A percentile compares a stretch with the other conserved stretches of the same genome.
These are phyloP conservation scores for Rotaria sp. DNA, from an alignment of 2,888 invertebrate genomes.

Conservation along the genomic window DNA sequence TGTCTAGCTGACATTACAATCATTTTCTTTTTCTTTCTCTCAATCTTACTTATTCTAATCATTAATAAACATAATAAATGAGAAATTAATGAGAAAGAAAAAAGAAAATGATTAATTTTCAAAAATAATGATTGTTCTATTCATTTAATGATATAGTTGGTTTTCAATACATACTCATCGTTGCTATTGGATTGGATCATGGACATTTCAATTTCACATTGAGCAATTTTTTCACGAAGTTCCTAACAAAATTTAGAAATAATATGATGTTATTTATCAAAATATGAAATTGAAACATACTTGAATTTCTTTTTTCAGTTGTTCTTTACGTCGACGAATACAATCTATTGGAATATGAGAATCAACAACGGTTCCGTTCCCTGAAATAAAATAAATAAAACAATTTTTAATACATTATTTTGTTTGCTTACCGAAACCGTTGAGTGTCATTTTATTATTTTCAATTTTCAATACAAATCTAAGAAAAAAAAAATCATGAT, in stretches of 20 bases:
- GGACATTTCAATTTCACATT: conserved; percentile 22
- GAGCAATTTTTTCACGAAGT: conserved; percentile 16
- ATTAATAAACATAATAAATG: too few species aligned
- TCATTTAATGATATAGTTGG: too few species aligned
- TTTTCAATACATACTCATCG: not conserved
- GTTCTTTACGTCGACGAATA: conserved; percentile 24
- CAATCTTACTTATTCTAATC: too few species aligned
- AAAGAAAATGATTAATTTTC: too few species aligned
- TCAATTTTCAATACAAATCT: not conserved
- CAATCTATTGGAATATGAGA: not conserved
- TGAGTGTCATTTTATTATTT: conserved; percentile 10
- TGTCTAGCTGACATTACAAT: too few species aligned
- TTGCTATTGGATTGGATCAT: conserved; percentile 1
- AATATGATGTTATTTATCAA: not conserved
- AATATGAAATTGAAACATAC: not conserved
- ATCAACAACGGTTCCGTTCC: conserved; percentile 20
- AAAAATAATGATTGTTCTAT: too few species aligned
- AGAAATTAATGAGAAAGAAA: too few species aligned
- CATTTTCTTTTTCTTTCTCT: too few species aligned
- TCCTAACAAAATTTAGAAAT: not conserved
- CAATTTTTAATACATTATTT: not conserved
- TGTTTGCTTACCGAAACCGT: not conserved
- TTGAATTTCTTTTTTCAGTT: conserved; percentile 26
- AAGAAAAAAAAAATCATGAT: not conserved
- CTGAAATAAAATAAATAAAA: not conserved